Percentiles rank a stretch among this genome's conserved stretches.
Conservation (phyloP, 64 coral and sea anemone species). For the Actinia equina region DNA sequence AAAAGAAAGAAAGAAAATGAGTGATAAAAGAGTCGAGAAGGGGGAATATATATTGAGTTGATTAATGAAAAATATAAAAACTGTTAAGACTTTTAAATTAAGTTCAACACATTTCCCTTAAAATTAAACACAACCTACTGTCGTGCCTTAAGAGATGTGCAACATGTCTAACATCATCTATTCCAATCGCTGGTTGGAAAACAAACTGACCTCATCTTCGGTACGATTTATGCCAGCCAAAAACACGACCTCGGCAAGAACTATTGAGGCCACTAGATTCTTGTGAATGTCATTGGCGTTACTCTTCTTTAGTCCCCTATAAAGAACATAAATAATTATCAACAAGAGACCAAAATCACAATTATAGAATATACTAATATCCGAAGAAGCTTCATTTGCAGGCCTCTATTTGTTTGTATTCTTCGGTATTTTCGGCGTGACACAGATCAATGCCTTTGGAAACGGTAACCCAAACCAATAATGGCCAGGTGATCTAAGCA, state of each 20-base stretch:
- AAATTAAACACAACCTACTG: no score
- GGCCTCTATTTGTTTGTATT: no score
- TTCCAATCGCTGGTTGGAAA: not conserved
- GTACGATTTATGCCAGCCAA: conserved; percentile 90
- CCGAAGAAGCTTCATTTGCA: no score
- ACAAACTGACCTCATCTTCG: conserved; percentile 54
- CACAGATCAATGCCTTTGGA: no score
- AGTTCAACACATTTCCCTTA: no score
- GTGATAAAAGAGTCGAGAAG: not conserved
- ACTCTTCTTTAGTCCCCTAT: conserved; percentile 71
- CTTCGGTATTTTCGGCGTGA: no score
- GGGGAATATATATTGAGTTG: no score
- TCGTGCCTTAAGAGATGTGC: no score
- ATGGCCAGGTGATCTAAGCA: no score
- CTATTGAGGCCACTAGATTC: conserved; percentile 72
- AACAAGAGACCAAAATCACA: not conserved
- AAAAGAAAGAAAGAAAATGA: not conserved
- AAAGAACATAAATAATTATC: not conserved
- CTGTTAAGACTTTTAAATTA: no score
- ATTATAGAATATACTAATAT: not conserved
- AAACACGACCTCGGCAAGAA: conserved; percentile 85
- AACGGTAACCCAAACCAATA: no score
- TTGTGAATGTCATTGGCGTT: conserved; percentile 87
- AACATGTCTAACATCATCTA: not conserved
- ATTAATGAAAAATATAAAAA: no score